Conservation (phyloP, 2,113 vertebrate species). For the Zosterops pallidus region DNA sequence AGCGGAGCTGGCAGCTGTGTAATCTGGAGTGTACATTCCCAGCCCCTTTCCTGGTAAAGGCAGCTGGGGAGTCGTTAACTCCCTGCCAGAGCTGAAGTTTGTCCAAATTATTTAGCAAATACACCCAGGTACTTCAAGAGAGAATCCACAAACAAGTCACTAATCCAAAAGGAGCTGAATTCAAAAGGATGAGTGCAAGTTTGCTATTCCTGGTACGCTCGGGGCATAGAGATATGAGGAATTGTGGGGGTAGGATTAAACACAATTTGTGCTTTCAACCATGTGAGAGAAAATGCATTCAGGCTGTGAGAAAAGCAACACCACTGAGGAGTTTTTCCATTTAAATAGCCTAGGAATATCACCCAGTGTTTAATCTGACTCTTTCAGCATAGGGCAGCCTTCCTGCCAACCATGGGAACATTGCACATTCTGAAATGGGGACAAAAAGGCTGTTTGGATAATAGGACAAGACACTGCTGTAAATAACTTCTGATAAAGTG, state of each 20-base stretch:
- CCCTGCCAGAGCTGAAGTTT: not conserved
- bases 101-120: slow-evolving; percentile 44
- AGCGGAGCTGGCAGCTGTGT: not conserved
- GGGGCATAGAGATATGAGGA: not conserved
- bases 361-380: not conserved
- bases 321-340: not conserved
- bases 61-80: not conserved
- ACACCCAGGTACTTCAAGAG: not conserved
- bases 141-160: slow-evolving; percentile 7
- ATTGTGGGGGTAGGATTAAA: not conserved
- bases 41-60: not conserved
- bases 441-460: not conserved
- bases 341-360: not conserved
- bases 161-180: not conserved
- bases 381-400: not conserved
- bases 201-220: not conserved
- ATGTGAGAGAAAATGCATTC: not conserved
- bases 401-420: accelerated
- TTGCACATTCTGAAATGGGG: not conserved
- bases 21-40: not conserved
- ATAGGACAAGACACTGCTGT: not conserved
- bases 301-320: not conserved
- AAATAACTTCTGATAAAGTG: not conserved
- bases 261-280: not conserved
- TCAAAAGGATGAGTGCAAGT: not conserved